Percentiles rank a stretch among this genome's conserved stretches.
Conservation (phyloP, 2,888 invertebrate species). For the Sminthurides aquaticus region DNA sequence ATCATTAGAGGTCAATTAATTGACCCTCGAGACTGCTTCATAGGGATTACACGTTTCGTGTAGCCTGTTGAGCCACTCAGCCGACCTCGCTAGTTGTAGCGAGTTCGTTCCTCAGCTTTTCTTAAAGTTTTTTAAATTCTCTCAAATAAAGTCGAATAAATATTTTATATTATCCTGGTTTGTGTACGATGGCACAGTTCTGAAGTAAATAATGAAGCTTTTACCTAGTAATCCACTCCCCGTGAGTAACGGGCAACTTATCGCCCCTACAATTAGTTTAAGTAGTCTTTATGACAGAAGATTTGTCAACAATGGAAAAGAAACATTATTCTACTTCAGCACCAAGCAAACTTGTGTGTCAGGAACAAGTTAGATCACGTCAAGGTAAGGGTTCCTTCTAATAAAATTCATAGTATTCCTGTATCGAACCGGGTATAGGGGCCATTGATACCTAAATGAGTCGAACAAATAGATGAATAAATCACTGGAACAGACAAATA, state of each 20-base stretch:
- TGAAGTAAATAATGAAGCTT: constrained; percentile 43
- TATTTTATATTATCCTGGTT: constrained; percentile 28
- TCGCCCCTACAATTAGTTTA: constrained; percentile 21
- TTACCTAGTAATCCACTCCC: constrained; percentile 28
- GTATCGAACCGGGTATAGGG: no score
- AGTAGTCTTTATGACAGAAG: constrained; percentile 36
- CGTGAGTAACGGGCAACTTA: constrained; percentile 41
- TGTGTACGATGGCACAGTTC: constrained; percentile 41
- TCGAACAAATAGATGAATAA: no score
- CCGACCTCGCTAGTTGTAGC: constrained; percentile 16
- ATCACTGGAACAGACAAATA: no score
- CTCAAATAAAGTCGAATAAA: not conserved
- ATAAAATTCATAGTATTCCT: no score
- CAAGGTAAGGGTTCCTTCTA: constrained; percentile 28
- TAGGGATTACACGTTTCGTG: constrained; percentile 14
- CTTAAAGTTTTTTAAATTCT: not conserved
- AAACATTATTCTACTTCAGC: constrained; percentile 30
- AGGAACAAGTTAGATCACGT: constrained; percentile 24
- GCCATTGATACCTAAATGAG: no score
- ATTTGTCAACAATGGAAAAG: constrained; percentile 39
- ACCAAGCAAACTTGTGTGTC: constrained; percentile 26
- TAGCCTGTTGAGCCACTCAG: constrained; percentile 8
- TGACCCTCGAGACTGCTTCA: not conserved
- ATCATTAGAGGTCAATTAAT: not conserved
- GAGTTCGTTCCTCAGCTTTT: constrained; percentile 17